These are phyloP conservation scores for Bergia sp. DNA, from an alignment of 92 coral and sea anemone species.

Conservation along the genomic window DNA sequence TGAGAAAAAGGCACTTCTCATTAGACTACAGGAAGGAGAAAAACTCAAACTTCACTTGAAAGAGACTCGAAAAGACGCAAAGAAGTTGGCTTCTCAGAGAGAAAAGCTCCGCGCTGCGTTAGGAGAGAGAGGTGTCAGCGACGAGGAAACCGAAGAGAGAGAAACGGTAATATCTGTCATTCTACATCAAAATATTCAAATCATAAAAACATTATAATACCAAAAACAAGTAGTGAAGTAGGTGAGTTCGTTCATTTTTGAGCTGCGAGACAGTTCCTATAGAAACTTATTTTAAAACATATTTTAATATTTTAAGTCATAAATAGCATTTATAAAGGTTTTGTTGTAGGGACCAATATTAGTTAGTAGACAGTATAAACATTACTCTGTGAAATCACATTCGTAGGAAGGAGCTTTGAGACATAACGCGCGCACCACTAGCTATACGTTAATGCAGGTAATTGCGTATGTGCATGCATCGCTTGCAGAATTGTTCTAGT, in stretches of 20 bases:
- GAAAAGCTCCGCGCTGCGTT: slow-evolving; percentile 59
- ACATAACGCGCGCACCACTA: neutral
- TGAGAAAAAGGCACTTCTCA: slow-evolving; percentile 47
- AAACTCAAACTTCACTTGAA: slow-evolving; percentile 61
- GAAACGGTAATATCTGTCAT: neutral
- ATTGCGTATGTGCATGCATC: neutral
- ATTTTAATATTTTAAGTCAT: neutral
- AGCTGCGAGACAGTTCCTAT: neutral
- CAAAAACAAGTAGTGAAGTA: neutral
- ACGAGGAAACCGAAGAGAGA: slow-evolving; percentile 4
- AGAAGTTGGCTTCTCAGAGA: slow-evolving; percentile 58
- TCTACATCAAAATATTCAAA: neutral
- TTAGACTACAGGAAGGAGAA: slow-evolving; percentile 61
- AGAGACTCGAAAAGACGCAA: slow-evolving; percentile 65
- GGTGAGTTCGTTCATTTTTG: neutral
- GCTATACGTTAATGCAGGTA: neutral
- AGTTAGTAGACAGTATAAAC: too few species aligned
- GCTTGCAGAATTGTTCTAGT: neutral
- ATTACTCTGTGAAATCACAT: neutral
- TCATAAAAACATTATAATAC: neutral
- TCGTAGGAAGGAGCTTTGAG: neutral
- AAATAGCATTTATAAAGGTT: neutral
- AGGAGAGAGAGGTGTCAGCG: neutral
- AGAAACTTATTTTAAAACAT: neutral
- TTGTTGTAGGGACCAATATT: neutral